Base-by-base conservation (phyloP, 2,797 vertebrate genomes). In the Monodelphis domestica region DNA sequence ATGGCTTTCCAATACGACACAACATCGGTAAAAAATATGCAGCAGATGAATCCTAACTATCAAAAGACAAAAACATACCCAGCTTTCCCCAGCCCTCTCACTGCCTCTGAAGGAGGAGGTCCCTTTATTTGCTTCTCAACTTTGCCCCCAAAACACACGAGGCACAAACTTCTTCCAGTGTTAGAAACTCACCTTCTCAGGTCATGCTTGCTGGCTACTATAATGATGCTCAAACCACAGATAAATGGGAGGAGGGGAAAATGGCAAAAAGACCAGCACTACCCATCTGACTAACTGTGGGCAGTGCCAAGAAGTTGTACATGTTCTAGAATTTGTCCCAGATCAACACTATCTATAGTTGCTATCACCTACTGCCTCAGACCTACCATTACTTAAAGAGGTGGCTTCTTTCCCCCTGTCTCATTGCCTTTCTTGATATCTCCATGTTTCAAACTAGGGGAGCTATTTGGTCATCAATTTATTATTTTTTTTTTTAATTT, bases 371-470 rank as follows among this genome's bases (percentile, higher is more conserved):
- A 57, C 63, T 94, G 54, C n/a, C 95, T 96, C 87, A 89, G 93
- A 14, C 21, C 28, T 84, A 12, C 9, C 12, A 52, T 92, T 30
- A 91, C 30, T 38, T 91, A 15, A 56, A 90, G 51, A 84, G 54
- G 15, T 56, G 6, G 0, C 53, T 10, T 54, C 54, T 92, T 29
- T 92, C 3, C 17, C 17, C 55, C 52, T n/a, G 0, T 91, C 95
- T 93, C 50, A 90, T 53, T 92, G 50, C 3, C 56, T 4, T 90
- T 94, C 14, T 92, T 92, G 89, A 89, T 9, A 6, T 92, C 17
- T 29, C 4, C 93, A 93, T 93, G 78, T 90, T 45, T 95, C 94
- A 93, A 56, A 51, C 90, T 94, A 57, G n/a, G 89, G 54, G 93
- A 3, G 70, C 0, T 5, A 38, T 91, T 87, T 63, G 54, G 52